Percentiles rank a stretch among this genome's conserved stretches.
These are phyloP conservation scores for Marasmarcha lunaedactyla DNA, from an alignment of 2,888 invertebrate genomes.

Conservation along the genomic window DNA sequence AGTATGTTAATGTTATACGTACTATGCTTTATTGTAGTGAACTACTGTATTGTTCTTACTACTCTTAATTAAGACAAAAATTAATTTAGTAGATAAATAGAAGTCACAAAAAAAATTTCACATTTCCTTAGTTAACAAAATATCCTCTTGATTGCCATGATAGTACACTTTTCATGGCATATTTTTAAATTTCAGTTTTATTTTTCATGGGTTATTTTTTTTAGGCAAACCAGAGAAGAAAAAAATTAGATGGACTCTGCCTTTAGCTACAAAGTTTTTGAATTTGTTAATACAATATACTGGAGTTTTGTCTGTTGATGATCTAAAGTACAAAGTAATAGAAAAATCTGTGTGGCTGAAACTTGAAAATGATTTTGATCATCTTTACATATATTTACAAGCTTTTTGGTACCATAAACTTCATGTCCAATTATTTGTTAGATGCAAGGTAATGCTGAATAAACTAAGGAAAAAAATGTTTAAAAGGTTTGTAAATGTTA, in stretches of 20 bases:
- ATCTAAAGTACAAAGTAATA: slow-evolving; percentile 2
- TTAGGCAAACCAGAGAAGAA: background rate
- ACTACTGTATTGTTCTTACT: no score
- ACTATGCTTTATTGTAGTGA: no score
- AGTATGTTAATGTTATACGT: no score
- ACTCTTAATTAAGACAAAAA: no score
- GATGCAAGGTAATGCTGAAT: slow-evolving; percentile 6
- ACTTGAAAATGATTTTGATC: slow-evolving; percentile 8
- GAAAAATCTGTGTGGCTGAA: slow-evolving; percentile 9
- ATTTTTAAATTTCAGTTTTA: background rate
- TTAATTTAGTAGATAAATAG: background rate
- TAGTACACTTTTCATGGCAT: background rate
- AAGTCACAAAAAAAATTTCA: background rate
- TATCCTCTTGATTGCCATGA: no score
- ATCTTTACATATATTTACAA: slow-evolving; percentile 2
- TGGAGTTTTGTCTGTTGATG: background rate
- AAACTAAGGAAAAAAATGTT: slow-evolving; percentile 9
- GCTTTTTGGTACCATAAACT: background rate
- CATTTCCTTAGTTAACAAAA: no score
- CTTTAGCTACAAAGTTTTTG: background rate
- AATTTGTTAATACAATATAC: background rate
- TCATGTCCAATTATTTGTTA: slow-evolving; percentile 6
- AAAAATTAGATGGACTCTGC: background rate
- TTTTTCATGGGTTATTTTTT: background rate
- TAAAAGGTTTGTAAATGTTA: slow-evolving; percentile 11